These are phyloP conservation scores for Melipona quadrifasciata DNA, from an alignment of 1,140 invertebrate genomes.

Conservation along the genomic window DNA sequence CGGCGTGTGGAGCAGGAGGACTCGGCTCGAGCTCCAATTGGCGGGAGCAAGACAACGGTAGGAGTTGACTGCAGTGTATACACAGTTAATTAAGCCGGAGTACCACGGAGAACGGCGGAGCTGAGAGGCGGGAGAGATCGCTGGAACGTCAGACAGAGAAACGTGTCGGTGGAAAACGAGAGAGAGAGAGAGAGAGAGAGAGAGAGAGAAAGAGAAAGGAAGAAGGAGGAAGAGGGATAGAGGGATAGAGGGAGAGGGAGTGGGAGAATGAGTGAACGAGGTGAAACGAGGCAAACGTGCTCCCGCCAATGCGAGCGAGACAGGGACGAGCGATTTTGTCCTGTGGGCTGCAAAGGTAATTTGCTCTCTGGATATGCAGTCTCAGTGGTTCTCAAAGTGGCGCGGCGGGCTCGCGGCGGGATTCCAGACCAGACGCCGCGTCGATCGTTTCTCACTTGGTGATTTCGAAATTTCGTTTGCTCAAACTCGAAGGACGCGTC, in stretches of 20 bases:
- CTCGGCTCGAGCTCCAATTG: constrained; percentile 73
- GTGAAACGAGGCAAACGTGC: constrained; percentile 49
- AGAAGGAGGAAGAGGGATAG: background rate
- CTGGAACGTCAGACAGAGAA: constrained; percentile 41
- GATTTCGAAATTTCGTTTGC: constrained; percentile 39
- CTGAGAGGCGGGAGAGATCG: constrained; percentile 38
- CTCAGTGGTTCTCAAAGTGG: constrained; percentile 63
- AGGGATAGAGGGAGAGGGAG: background rate
- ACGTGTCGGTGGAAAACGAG: constrained; percentile 16
- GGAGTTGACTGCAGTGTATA: constrained; percentile 80
- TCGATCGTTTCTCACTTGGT: constrained; percentile 4
- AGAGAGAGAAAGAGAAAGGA: background rate
- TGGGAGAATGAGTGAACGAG: constrained; percentile 17
- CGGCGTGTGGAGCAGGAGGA: constrained; percentile 62
- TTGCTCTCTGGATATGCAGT: constrained; percentile 72
- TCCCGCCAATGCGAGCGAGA: constrained; percentile 38
- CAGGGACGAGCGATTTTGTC: constrained; percentile 59
- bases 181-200: background rate
- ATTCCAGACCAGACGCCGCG: background rate
- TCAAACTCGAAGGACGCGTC: background rate
- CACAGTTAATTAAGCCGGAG: constrained; percentile 81
- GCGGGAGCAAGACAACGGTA: constrained; percentile 79
- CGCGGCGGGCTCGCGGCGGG: background rate
- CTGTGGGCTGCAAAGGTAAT: constrained; percentile 74
- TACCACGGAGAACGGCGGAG: constrained; percentile 65